Evolutionary conservation across 2,797 vertebrate genomes (phyloP).

Genomic region (Eurystomus glaucurus): DNA sequence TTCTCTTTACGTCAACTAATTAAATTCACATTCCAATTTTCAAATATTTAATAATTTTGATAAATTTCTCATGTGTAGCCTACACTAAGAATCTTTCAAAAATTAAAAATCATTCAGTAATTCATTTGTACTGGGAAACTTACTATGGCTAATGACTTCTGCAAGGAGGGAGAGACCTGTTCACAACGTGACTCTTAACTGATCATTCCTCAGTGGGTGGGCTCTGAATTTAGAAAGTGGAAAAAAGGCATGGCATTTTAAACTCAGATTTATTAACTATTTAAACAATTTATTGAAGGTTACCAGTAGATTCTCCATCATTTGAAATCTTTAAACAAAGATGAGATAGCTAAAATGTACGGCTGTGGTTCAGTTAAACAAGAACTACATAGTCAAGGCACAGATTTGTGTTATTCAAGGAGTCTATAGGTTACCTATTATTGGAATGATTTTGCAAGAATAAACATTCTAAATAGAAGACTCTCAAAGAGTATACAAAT

Average conservation of each 20-base stretch:
- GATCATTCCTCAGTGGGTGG: neutral
- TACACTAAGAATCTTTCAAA: neutral
- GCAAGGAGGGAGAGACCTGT: neutral
- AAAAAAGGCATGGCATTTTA: neutral
- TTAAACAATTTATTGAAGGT: neutral
- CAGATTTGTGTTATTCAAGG: neutral
- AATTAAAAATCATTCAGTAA: neutral
- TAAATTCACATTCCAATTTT: neutral
- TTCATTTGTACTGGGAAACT: neutral
- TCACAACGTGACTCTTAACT: neutral
- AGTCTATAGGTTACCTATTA: neutral
- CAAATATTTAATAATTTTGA: neutral
- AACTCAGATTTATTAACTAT: neutral
- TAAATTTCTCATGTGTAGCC: neutral
- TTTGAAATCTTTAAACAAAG: neutral
- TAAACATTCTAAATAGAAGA: neutral
- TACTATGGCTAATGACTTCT: neutral
- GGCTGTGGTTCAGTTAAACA: neutral
- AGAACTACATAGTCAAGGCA: neutral
- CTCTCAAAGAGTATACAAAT: neutral
- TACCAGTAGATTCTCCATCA: neutral
- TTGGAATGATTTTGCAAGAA: neutral
- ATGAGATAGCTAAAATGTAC: neutral
- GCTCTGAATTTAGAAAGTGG: neutral
- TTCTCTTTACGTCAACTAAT: neutral